Base-by-base conservation (phyloP, 2,113 vertebrate genomes). In the Cygnus atratus region DNA sequence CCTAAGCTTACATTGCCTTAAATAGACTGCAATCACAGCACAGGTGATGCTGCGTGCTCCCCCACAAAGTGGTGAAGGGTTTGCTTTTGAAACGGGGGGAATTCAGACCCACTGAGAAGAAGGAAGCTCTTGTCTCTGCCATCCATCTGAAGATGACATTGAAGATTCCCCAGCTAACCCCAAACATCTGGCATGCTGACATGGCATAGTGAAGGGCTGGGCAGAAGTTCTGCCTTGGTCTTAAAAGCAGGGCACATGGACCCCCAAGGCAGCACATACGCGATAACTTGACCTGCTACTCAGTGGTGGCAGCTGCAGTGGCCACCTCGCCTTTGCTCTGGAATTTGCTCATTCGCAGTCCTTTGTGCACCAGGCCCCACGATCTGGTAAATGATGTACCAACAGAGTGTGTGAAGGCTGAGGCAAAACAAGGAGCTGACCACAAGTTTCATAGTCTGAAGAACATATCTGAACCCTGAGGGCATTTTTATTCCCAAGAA, bases 211-310 rank as follows among this genome's bases (percentile, higher is more conserved):
- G 50, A 57, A 2, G 0, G 57, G 41, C 20, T 57, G 75, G 29
- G 46, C 46, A 79, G 37, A 26, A 28, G 33, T 25, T 22, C 52
- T 52, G 5, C 29, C 41, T 63, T 57, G 29, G 3, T n/a, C 62
- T 35, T 33, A 48, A 65, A 62, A 48, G 58, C 59, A 66, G 67
- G 58, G 35, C n/a, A 37, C 41, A 28, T 0, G 1, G 39, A 26
- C 54, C 44, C 72, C 67, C 58, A 10, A 6, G 15, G 61, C 33
- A 90, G 52, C 25, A 44, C 1, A 1, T 0, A 2, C 1, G 1
- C 39, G 24, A 24, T 17, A 41, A 8, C n/a, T 20, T 59, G 44
- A 73, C 50, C 43, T 48, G 28, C 52, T 0, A 2, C 43, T 65
- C 20, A 6, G 44, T 37, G 43, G 9, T 73, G 63, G 44, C 44